Base-by-base conservation (phyloP, 2,797 vertebrate genomes). In the Bradypodion pumilum region DNA sequence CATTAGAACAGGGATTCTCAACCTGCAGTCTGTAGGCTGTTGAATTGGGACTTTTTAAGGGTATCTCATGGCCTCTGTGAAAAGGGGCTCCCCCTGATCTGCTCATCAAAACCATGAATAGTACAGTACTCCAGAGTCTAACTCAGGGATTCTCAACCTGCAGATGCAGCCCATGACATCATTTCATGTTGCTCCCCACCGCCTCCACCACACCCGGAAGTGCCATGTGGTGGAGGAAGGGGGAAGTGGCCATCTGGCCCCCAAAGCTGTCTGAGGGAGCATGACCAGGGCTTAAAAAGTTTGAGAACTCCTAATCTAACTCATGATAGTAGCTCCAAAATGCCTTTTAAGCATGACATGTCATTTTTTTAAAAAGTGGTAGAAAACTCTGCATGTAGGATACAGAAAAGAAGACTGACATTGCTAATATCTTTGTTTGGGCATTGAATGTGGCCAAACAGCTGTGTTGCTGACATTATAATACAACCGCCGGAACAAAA, bases 381-480 rank as follows among this genome's bases (percentile, higher is more conserved):
- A 37, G 63, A 23, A 37, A 46, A 56, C 16, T 42, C 40, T 37
- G 23, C 0, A 0, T 63, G 42, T 23, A 76, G 77, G 59, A 23
- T 44, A 42, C 29, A 15, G 72, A 19, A 74, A 32, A 68, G 74
- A 25, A 76, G 27, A 60, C 35, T 16, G 4, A 1, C 9, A 15
- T 81, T 13, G 62, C 25, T 52, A 2, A n/a, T 0, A 42, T 66
- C 79, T 80, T 68, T 74, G 29, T 60, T 73, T 81, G 46, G 70
- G 5, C 82, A 21, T 70, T 35, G 46, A 27, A 25, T 8, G 32
- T n/a, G 60, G 73, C 46, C 29, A 68, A 66, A 42, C 46, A 82
- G 1, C 6, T 44, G 65, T 49, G 66, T 29, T n/a, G 75, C 75
- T 63, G 56, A 42, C 44, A 82, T n/a, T n/a, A 84, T 25, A 70